A percentile compares a stretch with the other conserved stretches of the same genome.
These are phyloP conservation scores for Orthosia incerta DNA, from an alignment of 2,888 invertebrate genomes.

Conservation along the genomic window DNA sequence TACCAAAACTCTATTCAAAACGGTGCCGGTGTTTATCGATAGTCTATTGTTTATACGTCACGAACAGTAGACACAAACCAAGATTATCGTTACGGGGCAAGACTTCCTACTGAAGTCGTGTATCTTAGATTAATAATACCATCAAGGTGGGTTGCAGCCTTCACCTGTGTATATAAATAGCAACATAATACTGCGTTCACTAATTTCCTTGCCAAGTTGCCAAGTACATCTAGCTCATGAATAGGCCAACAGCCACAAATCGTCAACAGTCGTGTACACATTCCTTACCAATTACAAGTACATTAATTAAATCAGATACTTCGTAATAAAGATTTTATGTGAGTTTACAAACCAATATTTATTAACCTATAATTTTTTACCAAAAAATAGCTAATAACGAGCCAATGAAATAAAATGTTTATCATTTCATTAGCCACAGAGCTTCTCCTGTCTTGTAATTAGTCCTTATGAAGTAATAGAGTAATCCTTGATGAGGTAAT, in stretches of 20 bases:
- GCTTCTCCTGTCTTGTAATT: conserved; percentile 19
- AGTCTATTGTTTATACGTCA: not conserved
- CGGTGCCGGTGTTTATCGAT: not conserved
- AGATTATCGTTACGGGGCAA: not conserved
- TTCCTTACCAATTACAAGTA: not conserved
- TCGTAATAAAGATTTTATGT: conserved; percentile 1
- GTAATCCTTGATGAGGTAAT: conserved; percentile 15
- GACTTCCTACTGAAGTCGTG: not conserved
- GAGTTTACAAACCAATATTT: conserved; percentile 11
- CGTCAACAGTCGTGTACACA: conserved; percentile 8
- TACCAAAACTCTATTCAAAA: not conserved
- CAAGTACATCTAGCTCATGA: conserved; percentile 25
- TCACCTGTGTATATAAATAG: conserved; percentile 40
- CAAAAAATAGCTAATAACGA: not conserved
- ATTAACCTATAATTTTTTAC: not conserved
- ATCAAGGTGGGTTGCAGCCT: conserved; percentile 24
- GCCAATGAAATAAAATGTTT: conserved; percentile 6
- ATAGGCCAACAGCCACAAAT: conserved; percentile 6
- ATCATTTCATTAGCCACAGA: conserved; percentile 26
- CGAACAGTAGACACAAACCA: not conserved
- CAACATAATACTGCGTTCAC: conserved; percentile 22
- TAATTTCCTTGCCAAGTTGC: conserved; percentile 40
- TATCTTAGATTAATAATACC: not conserved
- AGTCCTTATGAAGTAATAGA: not conserved
- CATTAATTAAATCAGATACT: conserved; percentile 15